These are phyloP conservation scores for Drosophila maculinotata DNA, from an alignment of 2,888 invertebrate species.

Conservation along the genomic window DNA sequence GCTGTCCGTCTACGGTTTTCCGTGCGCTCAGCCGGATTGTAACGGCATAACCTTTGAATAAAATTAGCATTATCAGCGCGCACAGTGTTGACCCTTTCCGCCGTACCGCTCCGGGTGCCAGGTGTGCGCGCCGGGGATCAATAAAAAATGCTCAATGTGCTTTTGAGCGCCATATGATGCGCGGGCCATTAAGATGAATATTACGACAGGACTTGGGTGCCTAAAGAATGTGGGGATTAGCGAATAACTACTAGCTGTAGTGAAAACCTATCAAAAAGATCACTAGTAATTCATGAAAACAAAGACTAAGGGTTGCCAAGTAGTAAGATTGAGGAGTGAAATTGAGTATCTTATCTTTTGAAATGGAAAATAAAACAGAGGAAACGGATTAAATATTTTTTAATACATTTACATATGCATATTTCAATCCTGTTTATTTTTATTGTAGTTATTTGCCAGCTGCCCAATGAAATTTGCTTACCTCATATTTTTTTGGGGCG, in stretches of 20 bases:
- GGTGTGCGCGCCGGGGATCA: slow-evolving; percentile 63
- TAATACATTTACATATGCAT: background rate
- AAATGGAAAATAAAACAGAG: too few relatives aligned
- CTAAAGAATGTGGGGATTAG: slow-evolving; percentile 10
- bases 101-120: slow-evolving; percentile 41
- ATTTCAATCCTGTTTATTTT: background rate
- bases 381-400: too few relatives aligned
- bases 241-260: background rate
- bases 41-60: slow-evolving; percentile 80
- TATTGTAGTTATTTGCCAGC: background rate
- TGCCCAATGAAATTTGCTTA: slow-evolving; percentile 32
- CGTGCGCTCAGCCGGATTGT: slow-evolving; percentile 37
- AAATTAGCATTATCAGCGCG: slow-evolving; percentile 75
- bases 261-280: slow-evolving; percentile 8
- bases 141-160: slow-evolving; percentile 74
- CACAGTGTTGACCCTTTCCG: slow-evolving; percentile 34
- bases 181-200: slow-evolving; percentile 52
- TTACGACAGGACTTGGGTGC: slow-evolving; percentile 1
- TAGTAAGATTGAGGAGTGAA: too few relatives aligned
- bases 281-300: background rate
- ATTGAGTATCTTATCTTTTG: too few relatives aligned
- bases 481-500: slow-evolving; percentile 5
- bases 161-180: slow-evolving; percentile 65
- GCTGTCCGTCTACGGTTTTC: slow-evolving; percentile 27
- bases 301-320: rapidly evolving